Evolutionary conservation across 1,140 invertebrate genomes (phyloP).

Genomic region (Euura saliciscinereae): DNA sequence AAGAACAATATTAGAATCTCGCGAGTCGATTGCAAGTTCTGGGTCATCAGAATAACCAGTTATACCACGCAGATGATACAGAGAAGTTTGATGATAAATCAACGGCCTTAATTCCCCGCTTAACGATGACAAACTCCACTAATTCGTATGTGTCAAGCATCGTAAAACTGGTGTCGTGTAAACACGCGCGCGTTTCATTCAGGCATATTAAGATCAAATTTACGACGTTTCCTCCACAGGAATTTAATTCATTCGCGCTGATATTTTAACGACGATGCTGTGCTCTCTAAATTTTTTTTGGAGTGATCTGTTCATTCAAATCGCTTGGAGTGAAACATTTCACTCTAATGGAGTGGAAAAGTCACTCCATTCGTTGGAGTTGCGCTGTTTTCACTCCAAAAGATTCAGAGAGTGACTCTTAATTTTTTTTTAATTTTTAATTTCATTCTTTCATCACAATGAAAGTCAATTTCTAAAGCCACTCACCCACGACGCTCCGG

Average conservation of each 20-base stretch:
- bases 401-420: not conserved
- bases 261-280: not conserved
- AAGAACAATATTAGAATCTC: too few relatives aligned
- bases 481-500: conserved; percentile 74
- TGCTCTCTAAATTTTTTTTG: not conserved
- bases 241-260: not conserved
- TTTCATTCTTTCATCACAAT: too few relatives aligned
- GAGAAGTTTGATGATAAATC: not conserved
- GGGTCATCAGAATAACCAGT: not conserved
- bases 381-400: too few relatives aligned
- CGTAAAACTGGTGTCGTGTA: not conserved
- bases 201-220: not conserved
- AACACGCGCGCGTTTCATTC: not conserved
- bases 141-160: not conserved
- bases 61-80: not conserved
- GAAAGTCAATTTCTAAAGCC: too few relatives aligned
- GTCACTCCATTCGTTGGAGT: too few relatives aligned
- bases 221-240: not conserved
- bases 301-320: too few relatives aligned
- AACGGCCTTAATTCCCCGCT: not conserved
- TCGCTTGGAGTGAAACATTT: too few relatives aligned
- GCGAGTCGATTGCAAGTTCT: not conserved
- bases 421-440: not conserved
- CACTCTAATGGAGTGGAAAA: too few relatives aligned
- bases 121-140: not conserved